Conservation (phyloP, 2,797 vertebrate species). For the Cottoperca gobio region DNA sequence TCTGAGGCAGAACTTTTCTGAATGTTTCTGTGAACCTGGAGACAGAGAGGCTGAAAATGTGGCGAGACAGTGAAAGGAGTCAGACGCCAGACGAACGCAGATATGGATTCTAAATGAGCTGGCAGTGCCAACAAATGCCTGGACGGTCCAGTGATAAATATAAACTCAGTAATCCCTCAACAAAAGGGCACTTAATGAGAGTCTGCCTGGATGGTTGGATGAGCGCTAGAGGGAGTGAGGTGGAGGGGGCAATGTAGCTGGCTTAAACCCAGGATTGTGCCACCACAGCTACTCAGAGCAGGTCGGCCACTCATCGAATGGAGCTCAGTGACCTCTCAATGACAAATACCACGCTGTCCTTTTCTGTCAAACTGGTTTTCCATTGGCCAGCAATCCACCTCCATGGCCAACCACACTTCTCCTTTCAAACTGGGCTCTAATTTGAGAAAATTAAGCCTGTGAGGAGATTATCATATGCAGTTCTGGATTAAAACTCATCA, state of each 20-base stretch:
- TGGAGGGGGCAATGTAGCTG: slow-evolving; percentile 43
- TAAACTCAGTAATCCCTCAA: slow-evolving; percentile 71
- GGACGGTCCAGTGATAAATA: slow-evolving; percentile 62
- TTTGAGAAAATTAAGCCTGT: slow-evolving; percentile 45
- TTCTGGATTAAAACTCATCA: slow-evolving; percentile 60
- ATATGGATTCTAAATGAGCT: slow-evolving; percentile 36
- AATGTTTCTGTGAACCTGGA: slow-evolving; percentile 8
- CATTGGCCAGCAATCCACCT: not conserved
- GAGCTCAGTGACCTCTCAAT: slow-evolving; percentile 56
- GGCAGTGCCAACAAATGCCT: slow-evolving; percentile 37
- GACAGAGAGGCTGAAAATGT: slow-evolving; percentile 33
- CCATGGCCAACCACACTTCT: not conserved
- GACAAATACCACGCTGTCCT: slow-evolving; percentile 48
- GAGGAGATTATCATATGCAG: slow-evolving; percentile 47
- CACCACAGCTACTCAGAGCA: slow-evolving; percentile 33
- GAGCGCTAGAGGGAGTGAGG: slow-evolving; percentile 24
- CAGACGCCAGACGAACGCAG: slow-evolving; percentile 46
- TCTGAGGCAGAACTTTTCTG: not conserved
- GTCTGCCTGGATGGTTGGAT: slow-evolving; percentile 30
- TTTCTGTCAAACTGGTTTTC: slow-evolving; percentile 33
- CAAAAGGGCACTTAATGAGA: slow-evolving; percentile 66
- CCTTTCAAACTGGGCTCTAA: slow-evolving; percentile 29
- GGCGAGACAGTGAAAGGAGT: slow-evolving; percentile 23
- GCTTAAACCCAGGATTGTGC: slow-evolving; percentile 49
- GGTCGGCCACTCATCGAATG: slow-evolving; percentile 12